These are phyloP conservation scores for pig (Sus scrofa) DNA, from an alignment of 2,113 vertebrate species.

Conservation along the genomic window DNA sequence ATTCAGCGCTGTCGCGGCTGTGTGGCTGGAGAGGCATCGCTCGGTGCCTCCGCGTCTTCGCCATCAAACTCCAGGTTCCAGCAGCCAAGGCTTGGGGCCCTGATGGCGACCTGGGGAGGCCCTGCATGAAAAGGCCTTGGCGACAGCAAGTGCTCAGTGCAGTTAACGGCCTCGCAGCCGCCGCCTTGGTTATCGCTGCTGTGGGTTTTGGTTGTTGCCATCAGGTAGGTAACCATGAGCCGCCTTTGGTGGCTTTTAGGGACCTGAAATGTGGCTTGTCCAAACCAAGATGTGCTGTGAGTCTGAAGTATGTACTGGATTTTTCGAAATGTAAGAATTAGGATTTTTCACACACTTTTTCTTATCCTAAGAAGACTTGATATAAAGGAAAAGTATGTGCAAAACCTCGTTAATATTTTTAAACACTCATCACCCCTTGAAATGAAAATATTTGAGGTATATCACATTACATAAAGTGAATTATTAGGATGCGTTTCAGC, in stretches of 20 bases:
- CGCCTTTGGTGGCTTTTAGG: background rate
- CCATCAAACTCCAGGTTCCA: accelerated
- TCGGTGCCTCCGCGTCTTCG: background rate
- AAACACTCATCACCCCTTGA: background rate
- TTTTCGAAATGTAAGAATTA: background rate
- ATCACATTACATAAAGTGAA: background rate
- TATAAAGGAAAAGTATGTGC: background rate
- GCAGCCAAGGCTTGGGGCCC: background rate
- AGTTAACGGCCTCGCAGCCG: background rate
- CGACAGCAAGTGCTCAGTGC: accelerated
- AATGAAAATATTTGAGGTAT: background rate
- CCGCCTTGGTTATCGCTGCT: background rate
- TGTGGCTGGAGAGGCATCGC: accelerated
- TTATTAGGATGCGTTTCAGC: background rate
- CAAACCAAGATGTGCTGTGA: background rate
- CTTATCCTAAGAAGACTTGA: background rate
- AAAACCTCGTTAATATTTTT: background rate
- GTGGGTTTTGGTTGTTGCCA: background rate
- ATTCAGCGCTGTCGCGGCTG: accelerated
- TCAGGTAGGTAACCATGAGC: background rate
- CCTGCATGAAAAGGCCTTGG: accelerated
- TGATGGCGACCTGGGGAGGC: too few species aligned
- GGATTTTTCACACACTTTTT: background rate
- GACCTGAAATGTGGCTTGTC: background rate
- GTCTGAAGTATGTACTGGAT: background rate